Evolutionary conservation across 2,888 invertebrate genomes (phyloP), one percentile per base, ranked within the genome.

Genomic region (Drosophila meridiana): DNA sequence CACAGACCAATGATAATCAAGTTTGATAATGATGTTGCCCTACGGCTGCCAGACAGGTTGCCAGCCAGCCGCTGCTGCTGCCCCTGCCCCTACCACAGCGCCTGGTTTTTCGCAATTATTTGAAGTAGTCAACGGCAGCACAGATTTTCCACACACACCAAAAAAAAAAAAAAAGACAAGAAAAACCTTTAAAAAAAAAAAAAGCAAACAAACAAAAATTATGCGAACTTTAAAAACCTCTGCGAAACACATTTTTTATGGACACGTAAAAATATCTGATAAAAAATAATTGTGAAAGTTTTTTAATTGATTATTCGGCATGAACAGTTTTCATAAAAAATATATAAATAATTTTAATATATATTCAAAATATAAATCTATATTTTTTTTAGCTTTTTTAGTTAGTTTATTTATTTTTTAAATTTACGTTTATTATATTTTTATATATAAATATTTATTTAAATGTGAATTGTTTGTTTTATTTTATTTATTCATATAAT

Each of bases 21-120:
- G 85, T 85, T 80, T 68, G 47, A 83, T 87, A 77, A 81, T 73
- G 72, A 72, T 76, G 70, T 82, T 80, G 84, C 82, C 82, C 78
- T 79, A 86, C 70, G 84, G 82, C 84, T 69, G 68, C 74, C 70
- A 80, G 79, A 69, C 58, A 74, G 73, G 66, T 71, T 69, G 74
- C 53, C 30, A 65, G 65, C 61, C 64, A 62, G 63, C 58, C 47
- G 50, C 63, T 60, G 20, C 50, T 32, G 32, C 9, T n/a, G 1
- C 50, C 40, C 14, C 9, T 9, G 9, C 43, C 43, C 0, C 48
- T 52, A 57, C 43, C 34, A 26, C 58, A 14, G 38, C 60, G 63
- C 69, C 58, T 40, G 52, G 53, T 63, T 72, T 68, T 75, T 78
- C 66, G 80, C 80, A 83, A 85, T 80, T 83, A 85, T 82, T 80